These are phyloP conservation scores for Apocrypta bakeri DNA, from an alignment of 1,140 invertebrate genomes.

Conservation along the genomic window DNA sequence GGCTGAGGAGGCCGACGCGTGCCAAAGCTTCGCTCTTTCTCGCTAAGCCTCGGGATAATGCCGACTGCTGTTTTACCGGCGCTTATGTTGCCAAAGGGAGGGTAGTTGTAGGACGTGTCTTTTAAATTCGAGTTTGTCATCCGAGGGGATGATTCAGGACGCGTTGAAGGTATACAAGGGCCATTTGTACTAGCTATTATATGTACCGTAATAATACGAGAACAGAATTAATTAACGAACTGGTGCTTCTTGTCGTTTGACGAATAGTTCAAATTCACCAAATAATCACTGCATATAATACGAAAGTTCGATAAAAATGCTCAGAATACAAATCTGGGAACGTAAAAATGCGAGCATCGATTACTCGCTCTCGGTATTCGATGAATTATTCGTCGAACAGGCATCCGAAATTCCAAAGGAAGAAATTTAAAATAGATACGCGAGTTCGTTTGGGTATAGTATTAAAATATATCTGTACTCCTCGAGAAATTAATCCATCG, in stretches of 20 bases:
- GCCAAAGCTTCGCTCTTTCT: not conserved
- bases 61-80: constrained; percentile 17
- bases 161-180: too few species aligned
- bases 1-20: constrained; percentile 44
- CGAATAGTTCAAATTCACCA: not conserved
- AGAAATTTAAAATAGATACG: not conserved
- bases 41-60: not conserved
- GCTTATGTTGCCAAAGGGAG: not conserved
- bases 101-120: not conserved
- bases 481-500: constrained; percentile 68
- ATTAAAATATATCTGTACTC: too few species aligned
- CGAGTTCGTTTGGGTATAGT: too few species aligned
- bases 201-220: too few species aligned
- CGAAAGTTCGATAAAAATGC: not conserved
- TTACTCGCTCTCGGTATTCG: not conserved
- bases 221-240: too few species aligned
- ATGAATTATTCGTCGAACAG: not conserved
- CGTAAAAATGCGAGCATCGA: not conserved
- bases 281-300: not conserved
- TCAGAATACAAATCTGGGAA: not conserved
- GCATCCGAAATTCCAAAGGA: not conserved
- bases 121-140: constrained; percentile 19
- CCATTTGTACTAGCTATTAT: too few species aligned
- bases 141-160: not conserved
- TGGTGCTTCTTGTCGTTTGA: not conserved